These are phyloP conservation scores for Ctenoplectra terminalis DNA, from an alignment of 1,140 invertebrate species.

Conservation along the genomic window DNA sequence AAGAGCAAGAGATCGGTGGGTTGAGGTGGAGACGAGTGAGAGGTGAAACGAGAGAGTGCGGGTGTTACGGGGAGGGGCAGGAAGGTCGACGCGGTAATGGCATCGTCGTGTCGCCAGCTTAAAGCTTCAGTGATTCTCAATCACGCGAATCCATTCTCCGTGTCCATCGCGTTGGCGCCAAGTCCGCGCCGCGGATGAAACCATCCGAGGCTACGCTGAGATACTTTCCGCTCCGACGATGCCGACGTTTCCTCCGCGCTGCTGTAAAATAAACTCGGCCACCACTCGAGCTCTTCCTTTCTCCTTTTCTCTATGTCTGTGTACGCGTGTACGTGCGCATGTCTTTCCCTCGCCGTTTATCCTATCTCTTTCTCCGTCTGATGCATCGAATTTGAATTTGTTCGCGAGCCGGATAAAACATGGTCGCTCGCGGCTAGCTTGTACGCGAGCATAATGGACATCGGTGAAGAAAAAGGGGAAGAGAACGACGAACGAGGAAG, in stretches of 20 bases:
- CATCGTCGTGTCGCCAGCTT: conserved; percentile 77
- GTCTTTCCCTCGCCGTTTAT: background rate
- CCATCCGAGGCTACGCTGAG: conserved; percentile 21
- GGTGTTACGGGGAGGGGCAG: conserved; percentile 20
- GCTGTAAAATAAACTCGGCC: conserved; percentile 40
- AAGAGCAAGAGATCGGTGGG: conserved; percentile 24
- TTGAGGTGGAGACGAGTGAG: conserved; percentile 29
- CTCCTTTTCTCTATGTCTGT: background rate
- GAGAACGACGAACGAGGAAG: background rate
- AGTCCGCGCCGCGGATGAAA: conserved; percentile 37
- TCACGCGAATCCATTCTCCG: conserved; percentile 65
- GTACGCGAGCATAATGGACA: conserved; percentile 32
- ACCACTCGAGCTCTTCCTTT: background rate
- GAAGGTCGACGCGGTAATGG: conserved; percentile 75
- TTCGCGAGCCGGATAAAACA: conserved; percentile 13
- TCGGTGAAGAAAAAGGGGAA: background rate
- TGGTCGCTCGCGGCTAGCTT: conserved; percentile 14
- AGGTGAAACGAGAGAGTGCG: conserved; percentile 46
- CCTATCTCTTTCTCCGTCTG: background rate
- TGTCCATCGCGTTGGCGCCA: conserved; percentile 41
- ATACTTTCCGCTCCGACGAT: conserved; percentile 32
- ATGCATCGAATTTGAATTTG: conserved; percentile 24
- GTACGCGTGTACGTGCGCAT: too few species aligned
- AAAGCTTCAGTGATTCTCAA: conserved; percentile 77
- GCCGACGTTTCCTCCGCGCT: conserved; percentile 26